A percentile compares a stretch with the other conserved stretches of the same genome.
Conservation (phyloP, 2,888 invertebrate species). For the Mesorhabditis belari region DNA sequence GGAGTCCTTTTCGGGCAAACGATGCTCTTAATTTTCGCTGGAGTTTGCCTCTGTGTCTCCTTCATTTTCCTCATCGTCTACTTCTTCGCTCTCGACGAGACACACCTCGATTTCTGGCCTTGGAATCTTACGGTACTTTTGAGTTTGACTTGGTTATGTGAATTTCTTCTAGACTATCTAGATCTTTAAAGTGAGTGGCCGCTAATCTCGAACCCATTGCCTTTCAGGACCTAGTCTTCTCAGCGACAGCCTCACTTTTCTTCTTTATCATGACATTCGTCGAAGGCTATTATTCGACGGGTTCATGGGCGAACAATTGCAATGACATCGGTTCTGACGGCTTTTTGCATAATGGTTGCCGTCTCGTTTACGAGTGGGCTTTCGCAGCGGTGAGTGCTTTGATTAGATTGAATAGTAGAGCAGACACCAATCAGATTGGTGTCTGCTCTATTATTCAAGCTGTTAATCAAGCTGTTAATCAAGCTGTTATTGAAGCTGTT, state of each 20-base stretch:
- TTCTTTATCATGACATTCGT: slow-evolving; percentile 40
- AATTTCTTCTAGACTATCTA: not conserved
- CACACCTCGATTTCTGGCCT: slow-evolving; percentile 47
- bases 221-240: slow-evolving; percentile 43
- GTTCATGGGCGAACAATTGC: slow-evolving; percentile 51
- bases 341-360: slow-evolving; percentile 48
- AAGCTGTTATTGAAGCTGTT: too few relatives aligned
- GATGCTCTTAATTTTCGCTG: slow-evolving; percentile 39
- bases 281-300: slow-evolving; percentile 49
- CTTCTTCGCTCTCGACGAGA: slow-evolving; percentile 44
- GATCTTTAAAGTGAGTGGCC: not conserved
- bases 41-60: slow-evolving; percentile 42
- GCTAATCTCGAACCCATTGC: not conserved
- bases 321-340: slow-evolving; percentile 49
- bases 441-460: too few relatives aligned
- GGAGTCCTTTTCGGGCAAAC: slow-evolving; percentile 50
- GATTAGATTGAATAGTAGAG: not conserved
- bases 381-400: slow-evolving; percentile 46
- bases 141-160: too few relatives aligned
- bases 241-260: slow-evolving; percentile 26
- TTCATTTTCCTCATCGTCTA: slow-evolving; percentile 49
- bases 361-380: slow-evolving; percentile 48
- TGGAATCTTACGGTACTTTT: slow-evolving; percentile 37
- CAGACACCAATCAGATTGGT: too few relatives aligned
- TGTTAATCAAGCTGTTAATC: too few relatives aligned